phyloP scores from a whole-genome alignment of 2,888 invertebrate genomes.

The Lithophane semibrunnea region DNA sequence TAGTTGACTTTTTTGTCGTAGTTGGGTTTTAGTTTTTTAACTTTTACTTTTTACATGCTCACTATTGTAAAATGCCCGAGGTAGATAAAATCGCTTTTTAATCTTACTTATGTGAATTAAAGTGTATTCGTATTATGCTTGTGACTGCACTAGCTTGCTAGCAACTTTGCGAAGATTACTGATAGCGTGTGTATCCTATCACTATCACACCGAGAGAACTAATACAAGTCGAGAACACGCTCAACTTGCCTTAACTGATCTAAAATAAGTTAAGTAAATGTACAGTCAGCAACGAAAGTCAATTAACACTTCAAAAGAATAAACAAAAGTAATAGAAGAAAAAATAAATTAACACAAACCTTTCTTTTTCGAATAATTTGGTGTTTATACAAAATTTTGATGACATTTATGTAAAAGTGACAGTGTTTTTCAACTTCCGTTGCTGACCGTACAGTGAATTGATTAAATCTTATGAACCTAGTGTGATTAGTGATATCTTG shows the following conservation, averaged over 20 bases:
- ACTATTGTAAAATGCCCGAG: neutral
- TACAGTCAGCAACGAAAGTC: neutral
- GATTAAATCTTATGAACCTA: neutral
- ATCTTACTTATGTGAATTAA: neutral
- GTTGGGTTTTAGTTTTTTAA: too few species aligned
- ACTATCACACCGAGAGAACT: neutral
- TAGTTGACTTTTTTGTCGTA: too few species aligned
- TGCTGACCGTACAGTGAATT: neutral
- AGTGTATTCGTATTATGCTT: neutral
- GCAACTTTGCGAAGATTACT: constrained; percentile 8
- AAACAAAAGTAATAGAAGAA: neutral
- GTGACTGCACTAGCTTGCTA: neutral
- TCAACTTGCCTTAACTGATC: constrained; percentile 1
- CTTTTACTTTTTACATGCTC: too few species aligned
- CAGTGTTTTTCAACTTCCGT: neutral
- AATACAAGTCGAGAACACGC: neutral
- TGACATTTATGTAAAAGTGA: neutral
- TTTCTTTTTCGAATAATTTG: neutral
- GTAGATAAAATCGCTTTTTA: neutral
- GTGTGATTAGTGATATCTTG: neutral
- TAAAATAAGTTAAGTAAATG: neutral
- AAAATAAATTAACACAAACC: neutral
- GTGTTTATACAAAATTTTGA: neutral
- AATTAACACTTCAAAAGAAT: neutral
- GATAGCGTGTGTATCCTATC: constrained; percentile 11